These are phyloP conservation scores for Ptychoptera albimana DNA, from an alignment of 2,888 invertebrate genomes.

Conservation along the genomic window DNA sequence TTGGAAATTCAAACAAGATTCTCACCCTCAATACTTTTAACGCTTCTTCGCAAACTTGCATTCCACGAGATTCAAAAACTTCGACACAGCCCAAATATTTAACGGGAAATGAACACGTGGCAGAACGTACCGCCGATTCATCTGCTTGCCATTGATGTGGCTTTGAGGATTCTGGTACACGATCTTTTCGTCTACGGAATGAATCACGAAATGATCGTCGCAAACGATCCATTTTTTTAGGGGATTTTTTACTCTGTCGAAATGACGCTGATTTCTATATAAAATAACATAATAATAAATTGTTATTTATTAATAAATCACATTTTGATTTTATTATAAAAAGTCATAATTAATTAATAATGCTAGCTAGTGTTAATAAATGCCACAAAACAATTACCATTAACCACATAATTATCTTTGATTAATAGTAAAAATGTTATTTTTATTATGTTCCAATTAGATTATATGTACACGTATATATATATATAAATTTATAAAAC, in stretches of 20 bases:
- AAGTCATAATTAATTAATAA: background rate
- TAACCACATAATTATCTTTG: background rate
- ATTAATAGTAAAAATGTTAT: too few relatives aligned
- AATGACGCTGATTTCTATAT: constrained; percentile 39
- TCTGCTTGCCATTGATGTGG: constrained; percentile 98
- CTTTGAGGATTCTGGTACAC: constrained; percentile 80
- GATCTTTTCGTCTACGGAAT: constrained; percentile 81
- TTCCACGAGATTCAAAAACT: constrained; percentile 97
- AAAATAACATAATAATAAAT: constrained; percentile 10
- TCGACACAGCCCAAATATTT: constrained; percentile 99
- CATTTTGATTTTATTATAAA: background rate
- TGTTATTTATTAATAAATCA: too few relatives aligned
- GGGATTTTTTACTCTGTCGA: constrained; percentile 42
- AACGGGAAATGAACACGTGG: constrained; percentile 93
- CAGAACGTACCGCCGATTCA: constrained; percentile 87
- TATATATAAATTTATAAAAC: background rate
- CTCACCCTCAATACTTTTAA: constrained; percentile 89
- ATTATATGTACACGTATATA: too few relatives aligned
- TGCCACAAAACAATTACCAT: constrained; percentile 1
- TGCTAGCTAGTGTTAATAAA: background rate
- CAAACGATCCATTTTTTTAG: constrained; percentile 74
- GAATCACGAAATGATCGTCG: constrained; percentile 84
- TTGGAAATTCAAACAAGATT: constrained; percentile 12
- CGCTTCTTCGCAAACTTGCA: constrained; percentile 99
- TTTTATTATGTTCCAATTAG: too few relatives aligned